phyloP scores from a whole-genome alignment of 2,113 vertebrate species.

The Nothobranchius furzeri region DNA sequence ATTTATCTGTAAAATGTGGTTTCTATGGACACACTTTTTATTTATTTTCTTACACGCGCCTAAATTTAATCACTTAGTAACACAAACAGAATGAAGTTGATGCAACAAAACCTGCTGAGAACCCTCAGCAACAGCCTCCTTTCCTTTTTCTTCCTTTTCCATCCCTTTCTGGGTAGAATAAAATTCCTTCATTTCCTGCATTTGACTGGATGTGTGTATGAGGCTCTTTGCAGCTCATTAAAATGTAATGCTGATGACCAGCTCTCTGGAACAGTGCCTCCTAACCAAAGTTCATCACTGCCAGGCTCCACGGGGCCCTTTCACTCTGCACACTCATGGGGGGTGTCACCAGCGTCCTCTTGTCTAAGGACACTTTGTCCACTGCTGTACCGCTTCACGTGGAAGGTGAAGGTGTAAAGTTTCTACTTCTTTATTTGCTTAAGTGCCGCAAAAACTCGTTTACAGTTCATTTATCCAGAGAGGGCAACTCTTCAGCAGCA shows the following conservation, averaged over 20 bases:
- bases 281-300: conserved; percentile 87
- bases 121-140: conserved; percentile 16
- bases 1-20: conserved; percentile 34
- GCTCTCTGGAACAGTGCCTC: conserved; percentile 85
- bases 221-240: conserved; percentile 85
- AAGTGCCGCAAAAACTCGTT: conserved; percentile 2
- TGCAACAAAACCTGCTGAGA: conserved; percentile 41
- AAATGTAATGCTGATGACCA: conserved; percentile 84
- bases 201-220: conserved; percentile 63
- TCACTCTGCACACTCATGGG: conserved; percentile 49
- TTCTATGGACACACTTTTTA: conserved; percentile 20
- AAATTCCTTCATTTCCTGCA: conserved; percentile 50
- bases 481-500: not conserved
- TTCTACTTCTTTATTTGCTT: conserved; percentile 34
- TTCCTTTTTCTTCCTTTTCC: conserved; percentile 27
- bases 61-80: conserved; percentile 6
- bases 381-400: conserved; percentile 43
- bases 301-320: conserved; percentile 60
- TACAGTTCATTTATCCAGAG: not conserved
- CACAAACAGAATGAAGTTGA: not conserved
- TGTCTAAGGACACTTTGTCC: conserved; percentile 57
- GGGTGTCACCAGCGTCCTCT: conserved; percentile 41
- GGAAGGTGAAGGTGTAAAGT: conserved; percentile 53
- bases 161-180: conserved; percentile 51
- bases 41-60: not conserved